Percentiles rank a stretch among this genome's conserved stretches.
Conservation (phyloP, 2,888 invertebrate species). For the Sipunculus nudus region DNA sequence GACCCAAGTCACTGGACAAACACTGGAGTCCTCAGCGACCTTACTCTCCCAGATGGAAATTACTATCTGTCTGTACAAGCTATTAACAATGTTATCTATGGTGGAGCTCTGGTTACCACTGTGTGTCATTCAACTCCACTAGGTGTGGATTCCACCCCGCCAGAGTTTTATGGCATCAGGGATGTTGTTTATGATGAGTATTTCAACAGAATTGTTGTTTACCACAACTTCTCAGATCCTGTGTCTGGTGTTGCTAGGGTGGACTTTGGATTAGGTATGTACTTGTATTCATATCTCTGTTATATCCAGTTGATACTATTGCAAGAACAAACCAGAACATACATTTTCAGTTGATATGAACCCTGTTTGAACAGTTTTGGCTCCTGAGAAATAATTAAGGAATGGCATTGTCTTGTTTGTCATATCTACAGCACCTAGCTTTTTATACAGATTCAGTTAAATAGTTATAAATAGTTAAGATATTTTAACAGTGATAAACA, state of each 20-base stretch:
- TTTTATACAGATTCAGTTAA: too few relatives aligned
- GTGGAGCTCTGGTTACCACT: conserved; percentile 2
- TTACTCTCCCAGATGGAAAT: background rate
- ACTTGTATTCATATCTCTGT: too few relatives aligned
- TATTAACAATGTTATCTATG: background rate
- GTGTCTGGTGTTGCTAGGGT: background rate
- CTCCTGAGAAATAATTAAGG: too few relatives aligned
- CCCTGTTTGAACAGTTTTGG: too few relatives aligned
- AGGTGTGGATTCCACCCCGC: background rate
- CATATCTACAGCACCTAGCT: too few relatives aligned
- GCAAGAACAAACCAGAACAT: too few relatives aligned
- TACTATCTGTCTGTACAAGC: conserved; percentile 4
- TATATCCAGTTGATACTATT: too few relatives aligned
- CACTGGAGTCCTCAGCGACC: too few relatives aligned
- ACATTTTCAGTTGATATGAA: too few relatives aligned
- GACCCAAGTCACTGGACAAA: conserved; percentile 2
- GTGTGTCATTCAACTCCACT: background rate
- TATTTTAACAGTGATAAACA: too few relatives aligned
- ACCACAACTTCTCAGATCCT: conserved; percentile 11
- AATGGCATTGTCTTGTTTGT: too few relatives aligned
- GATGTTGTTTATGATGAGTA: conserved; percentile 3
- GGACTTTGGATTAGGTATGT: conserved; percentile 2
- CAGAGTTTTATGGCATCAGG: background rate
- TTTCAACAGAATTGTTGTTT: background rate
- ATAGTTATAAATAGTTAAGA: too few relatives aligned